Percentiles rank a stretch among this genome's conserved stretches.
Evolutionary conservation across 2,797 vertebrate genomes (phyloP).

Genomic region (Moxostoma hubbsi): DNA sequence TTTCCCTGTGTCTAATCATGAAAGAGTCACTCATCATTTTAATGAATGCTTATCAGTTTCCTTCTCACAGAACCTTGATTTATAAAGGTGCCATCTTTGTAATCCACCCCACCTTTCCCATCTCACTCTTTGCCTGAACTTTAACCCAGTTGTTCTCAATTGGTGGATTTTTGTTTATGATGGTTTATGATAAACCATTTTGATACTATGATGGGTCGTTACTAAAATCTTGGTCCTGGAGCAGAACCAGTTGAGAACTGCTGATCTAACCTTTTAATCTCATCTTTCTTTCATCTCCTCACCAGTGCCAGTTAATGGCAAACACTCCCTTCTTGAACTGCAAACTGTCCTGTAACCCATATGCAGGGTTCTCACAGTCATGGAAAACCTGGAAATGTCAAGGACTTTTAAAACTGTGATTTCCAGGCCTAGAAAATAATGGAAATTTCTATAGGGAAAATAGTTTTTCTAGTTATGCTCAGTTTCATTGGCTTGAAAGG

Average conservation of each 20-base stretch:
- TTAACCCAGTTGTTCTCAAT: not conserved
- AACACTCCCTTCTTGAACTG: conserved; percentile 51
- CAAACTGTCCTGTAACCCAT: conserved; percentile 47
- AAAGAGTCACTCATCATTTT: not conserved
- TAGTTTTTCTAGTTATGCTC: no score
- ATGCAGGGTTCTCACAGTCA: not conserved
- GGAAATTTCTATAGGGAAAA: no score
- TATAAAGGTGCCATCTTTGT: not conserved
- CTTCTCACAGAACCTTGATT: not conserved
- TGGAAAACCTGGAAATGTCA: not conserved
- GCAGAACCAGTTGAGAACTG: no score
- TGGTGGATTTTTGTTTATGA: no score
- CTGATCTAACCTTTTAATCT: conserved; percentile 37
- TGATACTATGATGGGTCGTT: no score
- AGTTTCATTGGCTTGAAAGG: no score
- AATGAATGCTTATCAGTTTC: conserved; percentile 10
- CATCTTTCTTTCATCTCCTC: conserved; percentile 59
- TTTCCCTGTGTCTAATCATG: conserved; percentile 42
- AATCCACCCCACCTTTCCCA: not conserved
- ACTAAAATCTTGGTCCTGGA: no score
- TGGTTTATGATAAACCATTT: no score
- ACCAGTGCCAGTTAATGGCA: conserved; percentile 71
- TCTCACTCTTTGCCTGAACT: not conserved
- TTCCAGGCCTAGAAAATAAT: not conserved
- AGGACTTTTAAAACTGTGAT: not conserved